Percentiles rank a stretch among this genome's conserved stretches.
Conservation (phyloP, 2,797 vertebrate genomes). For the Propithecus perrieri region DNA sequence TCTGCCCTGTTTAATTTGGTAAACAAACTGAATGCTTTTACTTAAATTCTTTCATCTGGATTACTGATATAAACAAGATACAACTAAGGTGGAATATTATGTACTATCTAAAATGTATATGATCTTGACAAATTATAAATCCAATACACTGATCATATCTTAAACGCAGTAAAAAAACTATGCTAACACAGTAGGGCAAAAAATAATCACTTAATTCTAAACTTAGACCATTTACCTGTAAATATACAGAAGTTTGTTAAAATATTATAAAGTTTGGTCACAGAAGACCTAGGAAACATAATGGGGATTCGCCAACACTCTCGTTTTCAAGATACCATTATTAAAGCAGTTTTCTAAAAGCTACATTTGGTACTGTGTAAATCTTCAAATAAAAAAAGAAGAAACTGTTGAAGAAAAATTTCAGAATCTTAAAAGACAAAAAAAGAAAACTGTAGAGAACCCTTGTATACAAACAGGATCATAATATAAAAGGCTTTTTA, state of each 20-base stretch:
- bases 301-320: neutral
- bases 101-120: neutral
- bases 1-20: neutral
- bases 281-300: constrained; percentile 3
- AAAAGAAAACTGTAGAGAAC: neutral
- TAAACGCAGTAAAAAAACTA: neutral
- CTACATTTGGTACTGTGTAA: neutral
- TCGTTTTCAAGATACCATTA: neutral
- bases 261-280: neutral
- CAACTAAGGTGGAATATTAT: neutral
- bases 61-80: neutral
- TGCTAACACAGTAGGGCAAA: neutral
- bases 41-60: neutral
- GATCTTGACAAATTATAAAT: neutral
- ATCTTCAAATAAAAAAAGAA: neutral
- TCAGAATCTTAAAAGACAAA: neutral
- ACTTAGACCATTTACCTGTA: neutral
- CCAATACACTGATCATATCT: neutral
- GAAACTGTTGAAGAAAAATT: neutral
- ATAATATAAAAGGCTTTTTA: neutral
- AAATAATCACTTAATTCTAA: neutral
- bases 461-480: neutral
- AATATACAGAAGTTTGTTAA: neutral
- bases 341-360: neutral
- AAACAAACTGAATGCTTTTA: constrained; percentile 7